phyloP scores from a whole-genome alignment of 2,113 vertebrate genomes.

The Neoarius graeffei region DNA sequence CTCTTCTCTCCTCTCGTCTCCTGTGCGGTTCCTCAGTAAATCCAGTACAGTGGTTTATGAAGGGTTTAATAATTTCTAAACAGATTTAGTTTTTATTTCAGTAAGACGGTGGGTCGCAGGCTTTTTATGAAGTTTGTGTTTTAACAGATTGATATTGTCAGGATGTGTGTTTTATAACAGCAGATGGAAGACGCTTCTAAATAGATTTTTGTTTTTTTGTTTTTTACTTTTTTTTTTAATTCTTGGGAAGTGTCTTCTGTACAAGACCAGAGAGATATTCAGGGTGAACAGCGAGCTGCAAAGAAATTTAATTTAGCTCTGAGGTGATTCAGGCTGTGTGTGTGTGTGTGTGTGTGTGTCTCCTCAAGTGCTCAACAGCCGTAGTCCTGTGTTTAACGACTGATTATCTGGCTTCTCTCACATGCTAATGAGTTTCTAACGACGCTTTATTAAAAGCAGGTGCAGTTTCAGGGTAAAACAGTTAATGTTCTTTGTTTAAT shows the following conservation, averaged over 20 bases:
- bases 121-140: constrained; percentile 22
- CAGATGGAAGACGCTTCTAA: neutral
- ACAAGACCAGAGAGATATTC: neutral
- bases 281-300: neutral
- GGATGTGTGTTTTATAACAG: neutral
- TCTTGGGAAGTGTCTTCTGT: neutral
- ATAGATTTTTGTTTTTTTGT: no score
- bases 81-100: constrained; percentile 37
- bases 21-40: no score
- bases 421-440: neutral
- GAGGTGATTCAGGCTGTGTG: neutral
- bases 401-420: neutral
- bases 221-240: no score
- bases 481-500: neutral
- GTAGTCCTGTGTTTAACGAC: neutral
- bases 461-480: neutral
- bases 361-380: neutral
- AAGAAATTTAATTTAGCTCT: neutral
- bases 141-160: constrained; percentile 22
- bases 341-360: constrained; percentile 23
- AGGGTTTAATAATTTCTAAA: constrained; percentile 41
- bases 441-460: constrained; percentile 15
- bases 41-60: neutral
- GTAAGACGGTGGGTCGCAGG: constrained; percentile 17
- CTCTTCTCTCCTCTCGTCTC: neutral